These are phyloP conservation scores for Trichoplax adhaerens DNA, from an alignment of 37 sponge, comb jelly and placozoan genomes.

Conservation along the genomic window DNA sequence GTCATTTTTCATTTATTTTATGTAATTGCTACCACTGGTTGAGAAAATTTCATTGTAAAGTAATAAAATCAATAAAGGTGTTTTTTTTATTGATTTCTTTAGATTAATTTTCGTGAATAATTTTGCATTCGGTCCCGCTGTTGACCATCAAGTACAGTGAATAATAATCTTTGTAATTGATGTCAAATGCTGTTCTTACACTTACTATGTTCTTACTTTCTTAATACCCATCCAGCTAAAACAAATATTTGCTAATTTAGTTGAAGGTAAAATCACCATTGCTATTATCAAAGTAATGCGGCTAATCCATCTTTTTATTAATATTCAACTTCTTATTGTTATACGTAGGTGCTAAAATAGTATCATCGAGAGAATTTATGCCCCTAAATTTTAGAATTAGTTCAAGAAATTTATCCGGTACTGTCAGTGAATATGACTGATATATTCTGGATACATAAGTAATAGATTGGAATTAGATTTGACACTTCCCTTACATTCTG, in stretches of 20 bases:
- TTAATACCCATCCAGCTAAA: slow-evolving; percentile 23
- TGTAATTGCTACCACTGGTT: no score
- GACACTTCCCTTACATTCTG: background rate
- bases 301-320: slow-evolving; percentile 10
- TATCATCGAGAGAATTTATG: slow-evolving; percentile 85
- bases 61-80: background rate
- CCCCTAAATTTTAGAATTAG: slow-evolving; percentile 89
- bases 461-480: background rate
- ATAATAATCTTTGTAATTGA: background rate
- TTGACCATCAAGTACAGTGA: slow-evolving; percentile 62
- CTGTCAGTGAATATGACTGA: background rate
- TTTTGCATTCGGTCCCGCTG: slow-evolving; percentile 89
- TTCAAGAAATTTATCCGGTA: slow-evolving; percentile 72
- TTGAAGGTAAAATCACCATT: slow-evolving; percentile 27
- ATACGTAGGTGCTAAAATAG: slow-evolving; percentile 45
- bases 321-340: slow-evolving; percentile 8
- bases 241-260: slow-evolving; percentile 45
- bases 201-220: background rate
- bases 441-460: slow-evolving; percentile 7
- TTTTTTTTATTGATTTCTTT: slow-evolving; percentile 1
- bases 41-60: no score
- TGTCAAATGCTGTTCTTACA: background rate
- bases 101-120: slow-evolving; percentile 92
- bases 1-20: background rate
- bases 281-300: slow-evolving; percentile 1